Conservation (phyloP, 2,888 invertebrate genomes). For the Bellardia bayeri region DNA sequence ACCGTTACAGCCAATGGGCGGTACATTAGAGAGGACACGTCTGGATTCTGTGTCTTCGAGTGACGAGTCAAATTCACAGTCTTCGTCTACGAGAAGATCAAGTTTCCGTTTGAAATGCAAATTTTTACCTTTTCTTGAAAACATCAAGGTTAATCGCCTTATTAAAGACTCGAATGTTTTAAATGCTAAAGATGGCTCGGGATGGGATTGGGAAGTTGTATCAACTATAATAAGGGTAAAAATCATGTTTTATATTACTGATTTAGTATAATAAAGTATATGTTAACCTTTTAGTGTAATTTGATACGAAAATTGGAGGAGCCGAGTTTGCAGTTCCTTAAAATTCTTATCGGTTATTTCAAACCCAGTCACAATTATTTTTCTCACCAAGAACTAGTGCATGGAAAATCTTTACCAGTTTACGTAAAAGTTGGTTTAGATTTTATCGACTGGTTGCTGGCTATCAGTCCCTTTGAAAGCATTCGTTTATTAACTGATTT, state of each 20-base stretch:
- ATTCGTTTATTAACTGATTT: constrained; percentile 90
- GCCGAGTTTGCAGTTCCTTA: constrained; percentile 86
- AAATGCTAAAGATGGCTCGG: constrained; percentile 90
- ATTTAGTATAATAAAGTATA: not conserved
- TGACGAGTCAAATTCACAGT: constrained; percentile 81
- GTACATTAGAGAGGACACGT: constrained; percentile 82
- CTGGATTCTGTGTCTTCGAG: constrained; percentile 85
- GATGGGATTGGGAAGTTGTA: constrained; percentile 98
- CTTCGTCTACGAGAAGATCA: constrained; percentile 80
- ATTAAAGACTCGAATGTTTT: constrained; percentile 93
- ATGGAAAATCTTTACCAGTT: constrained; percentile 81
- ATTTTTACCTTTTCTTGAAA: constrained; percentile 86
- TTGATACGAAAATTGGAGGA: constrained; percentile 87
- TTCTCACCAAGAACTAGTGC: constrained; percentile 91
- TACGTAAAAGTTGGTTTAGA: constrained; percentile 83
- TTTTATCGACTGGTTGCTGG: constrained; percentile 83
- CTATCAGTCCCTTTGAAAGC: constrained; percentile 86
- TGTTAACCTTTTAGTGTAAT: constrained; percentile 80
- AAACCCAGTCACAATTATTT: constrained; percentile 95
- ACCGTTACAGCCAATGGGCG: constrained; percentile 58
- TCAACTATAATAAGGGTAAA: constrained; percentile 91
- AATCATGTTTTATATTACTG: not conserved
- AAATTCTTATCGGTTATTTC: constrained; percentile 92
- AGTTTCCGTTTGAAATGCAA: constrained; percentile 82
- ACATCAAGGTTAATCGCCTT: constrained; percentile 87